Evolutionary conservation across 2,113 vertebrate species (phyloP).

Genomic region (Mormyrus lacerda): DNA sequence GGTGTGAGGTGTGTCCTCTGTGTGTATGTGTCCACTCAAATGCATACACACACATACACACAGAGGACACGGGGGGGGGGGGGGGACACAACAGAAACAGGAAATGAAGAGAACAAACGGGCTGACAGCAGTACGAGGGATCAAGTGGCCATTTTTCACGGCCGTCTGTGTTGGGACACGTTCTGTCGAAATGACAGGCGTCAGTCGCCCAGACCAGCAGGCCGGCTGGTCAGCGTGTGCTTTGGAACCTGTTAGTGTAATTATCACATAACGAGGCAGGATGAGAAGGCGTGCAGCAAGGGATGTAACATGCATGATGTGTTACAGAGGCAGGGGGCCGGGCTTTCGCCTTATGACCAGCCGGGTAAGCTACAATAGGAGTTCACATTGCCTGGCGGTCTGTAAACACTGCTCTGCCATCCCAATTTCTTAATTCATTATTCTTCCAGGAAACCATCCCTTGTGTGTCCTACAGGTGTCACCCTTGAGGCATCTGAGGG

Average conservation of each 20-base stretch:
- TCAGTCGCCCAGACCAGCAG: slow-evolving; percentile 17
- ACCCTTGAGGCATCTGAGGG: neutral
- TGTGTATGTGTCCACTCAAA: neutral
- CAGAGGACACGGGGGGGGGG: neutral
- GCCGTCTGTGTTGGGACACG: slow-evolving; percentile 33
- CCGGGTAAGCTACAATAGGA: neutral
- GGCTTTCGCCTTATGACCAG: neutral
- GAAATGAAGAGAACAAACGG: slow-evolving; percentile 27
- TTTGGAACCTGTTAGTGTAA: neutral
- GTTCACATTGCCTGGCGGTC: slow-evolving; percentile 13
- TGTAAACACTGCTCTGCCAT: neutral
- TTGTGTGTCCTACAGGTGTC: slow-evolving; percentile 4
- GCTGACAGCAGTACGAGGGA: slow-evolving; percentile 30
- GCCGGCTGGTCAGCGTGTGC: neutral
- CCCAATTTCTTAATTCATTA: neutral
- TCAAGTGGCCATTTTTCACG: slow-evolving; percentile 41
- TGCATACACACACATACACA: neutral
- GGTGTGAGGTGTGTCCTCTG: neutral
- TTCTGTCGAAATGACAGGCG: slow-evolving; percentile 28
- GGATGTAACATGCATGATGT: neutral
- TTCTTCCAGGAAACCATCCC: neutral
- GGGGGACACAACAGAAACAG: slow-evolving; percentile 26
- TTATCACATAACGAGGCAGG: slow-evolving; percentile 3
- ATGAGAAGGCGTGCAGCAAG: neutral
- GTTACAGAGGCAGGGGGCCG: neutral